A percentile compares a stretch with the other conserved stretches of the same genome.
phyloP scores from a whole-genome alignment of 2,113 vertebrate species.

The Phrynosoma platyrhinos region DNA sequence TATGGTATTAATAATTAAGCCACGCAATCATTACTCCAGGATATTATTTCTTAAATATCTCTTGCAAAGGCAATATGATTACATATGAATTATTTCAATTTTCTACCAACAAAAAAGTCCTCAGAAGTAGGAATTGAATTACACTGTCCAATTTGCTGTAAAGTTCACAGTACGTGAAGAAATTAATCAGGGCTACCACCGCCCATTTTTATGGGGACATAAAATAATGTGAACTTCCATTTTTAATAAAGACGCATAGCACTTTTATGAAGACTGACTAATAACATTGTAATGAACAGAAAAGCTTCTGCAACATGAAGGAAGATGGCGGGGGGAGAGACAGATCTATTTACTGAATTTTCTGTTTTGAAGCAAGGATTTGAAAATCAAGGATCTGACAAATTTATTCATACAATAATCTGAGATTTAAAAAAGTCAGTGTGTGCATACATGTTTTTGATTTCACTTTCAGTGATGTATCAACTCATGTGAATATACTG shows the following conservation, averaged over 20 bases:
- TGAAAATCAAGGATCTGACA: constrained; percentile 41
- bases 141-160: constrained; percentile 86
- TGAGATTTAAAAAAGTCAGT: constrained; percentile 41
- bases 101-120: constrained; percentile 84
- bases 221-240: constrained; percentile 94
- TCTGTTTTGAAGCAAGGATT: constrained; percentile 46
- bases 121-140: constrained; percentile 89
- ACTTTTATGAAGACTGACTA: constrained; percentile 94
- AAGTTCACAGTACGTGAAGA: constrained; percentile 92
- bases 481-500: no score
- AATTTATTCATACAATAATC: constrained; percentile 21
- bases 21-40: constrained; percentile 82
- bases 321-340: constrained; percentile 50
- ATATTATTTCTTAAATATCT: constrained; percentile 88
- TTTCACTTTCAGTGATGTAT: background rate
- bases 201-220: constrained; percentile 92
- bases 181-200: constrained; percentile 91
- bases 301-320: constrained; percentile 71
- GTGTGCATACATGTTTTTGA: background rate
- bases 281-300: constrained; percentile 84
- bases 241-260: constrained; percentile 93
- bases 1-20: constrained; percentile 83
- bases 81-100: constrained; percentile 88
- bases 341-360: constrained; percentile 69
- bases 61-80: constrained; percentile 86